Evolutionary conservation across 2,113 vertebrate species (phyloP).

Genomic region (Alligator sinensis): DNA sequence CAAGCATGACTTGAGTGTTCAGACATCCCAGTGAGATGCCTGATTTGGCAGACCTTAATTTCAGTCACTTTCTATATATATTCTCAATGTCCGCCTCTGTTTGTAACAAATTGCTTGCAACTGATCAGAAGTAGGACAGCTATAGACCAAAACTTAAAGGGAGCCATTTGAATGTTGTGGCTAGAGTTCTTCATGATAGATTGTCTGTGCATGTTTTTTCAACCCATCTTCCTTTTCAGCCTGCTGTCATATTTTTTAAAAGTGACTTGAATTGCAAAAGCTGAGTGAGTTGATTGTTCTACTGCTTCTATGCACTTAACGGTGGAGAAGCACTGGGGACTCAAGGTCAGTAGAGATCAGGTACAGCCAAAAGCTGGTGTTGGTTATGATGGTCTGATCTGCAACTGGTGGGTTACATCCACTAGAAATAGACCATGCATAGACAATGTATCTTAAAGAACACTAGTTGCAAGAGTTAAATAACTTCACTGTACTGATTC

Average conservation of each 20-base stretch:
- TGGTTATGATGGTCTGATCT: not conserved
- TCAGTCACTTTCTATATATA: not conserved
- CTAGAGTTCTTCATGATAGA: not conserved
- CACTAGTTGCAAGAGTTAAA: rapidly evolving
- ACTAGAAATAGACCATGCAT: not conserved
- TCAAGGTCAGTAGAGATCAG: not conserved
- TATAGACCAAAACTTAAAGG: not conserved
- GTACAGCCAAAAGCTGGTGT: not conserved
- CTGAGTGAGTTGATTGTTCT: not conserved
- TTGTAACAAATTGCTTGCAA: not conserved
- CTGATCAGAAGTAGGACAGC: not conserved
- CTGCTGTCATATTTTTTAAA: not conserved
- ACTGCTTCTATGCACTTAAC: not conserved
- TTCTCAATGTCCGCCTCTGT: not conserved
- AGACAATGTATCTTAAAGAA: not conserved
- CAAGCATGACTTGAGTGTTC: not conserved
- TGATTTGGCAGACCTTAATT: not conserved
- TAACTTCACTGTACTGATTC: not conserved
- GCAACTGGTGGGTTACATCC: not conserved
- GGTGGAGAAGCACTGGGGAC: not conserved
- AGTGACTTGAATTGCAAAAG: not conserved
- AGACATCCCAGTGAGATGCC: rapidly evolving
- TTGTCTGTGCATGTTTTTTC: not conserved
- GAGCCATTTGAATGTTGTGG: not conserved
- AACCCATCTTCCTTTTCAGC: not conserved